A percentile compares a stretch with the other conserved stretches of the same genome.
Conservation (phyloP, 2,888 invertebrate species). For the Drosophila austrosaltans region DNA sequence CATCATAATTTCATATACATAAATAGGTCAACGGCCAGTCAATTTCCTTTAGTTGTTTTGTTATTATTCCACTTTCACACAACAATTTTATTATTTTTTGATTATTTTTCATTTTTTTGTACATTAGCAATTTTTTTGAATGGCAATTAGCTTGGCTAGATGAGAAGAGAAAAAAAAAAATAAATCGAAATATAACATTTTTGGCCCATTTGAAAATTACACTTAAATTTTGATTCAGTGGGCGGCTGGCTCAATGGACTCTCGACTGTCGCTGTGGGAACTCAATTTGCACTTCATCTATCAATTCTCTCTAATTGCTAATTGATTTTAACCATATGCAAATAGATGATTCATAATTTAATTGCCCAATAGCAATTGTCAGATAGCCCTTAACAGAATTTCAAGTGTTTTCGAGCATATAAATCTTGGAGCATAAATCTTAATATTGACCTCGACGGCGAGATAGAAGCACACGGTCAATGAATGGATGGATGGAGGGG, state of each 20-base stretch:
- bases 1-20: neutral
- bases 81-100: slow-evolving; percentile 28
- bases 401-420: slow-evolving; percentile 47
- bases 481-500: neutral
- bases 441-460: slow-evolving; percentile 28
- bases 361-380: slow-evolving; percentile 64
- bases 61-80: neutral
- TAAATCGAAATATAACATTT: slow-evolving; percentile 29
- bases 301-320: slow-evolving; percentile 59
- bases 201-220: slow-evolving; percentile 14
- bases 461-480: neutral
- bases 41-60: neutral
- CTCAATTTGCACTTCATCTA: slow-evolving; percentile 75
- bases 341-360: slow-evolving; percentile 70
- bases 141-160: slow-evolving; percentile 66
- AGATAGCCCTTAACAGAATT: slow-evolving; percentile 12
- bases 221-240: neutral
- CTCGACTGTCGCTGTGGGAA: slow-evolving; percentile 41
- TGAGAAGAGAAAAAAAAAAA: slow-evolving; percentile 53
- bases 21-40: neutral
- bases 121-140: slow-evolving; percentile 54
- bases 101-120: slow-evolving; percentile 29
- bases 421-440: slow-evolving; percentile 37
- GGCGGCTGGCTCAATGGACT: neutral
- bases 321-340: slow-evolving; percentile 73